phyloP scores from a whole-genome alignment of 2,113 vertebrate genomes.

The Ardeotis arabs region DNA sequence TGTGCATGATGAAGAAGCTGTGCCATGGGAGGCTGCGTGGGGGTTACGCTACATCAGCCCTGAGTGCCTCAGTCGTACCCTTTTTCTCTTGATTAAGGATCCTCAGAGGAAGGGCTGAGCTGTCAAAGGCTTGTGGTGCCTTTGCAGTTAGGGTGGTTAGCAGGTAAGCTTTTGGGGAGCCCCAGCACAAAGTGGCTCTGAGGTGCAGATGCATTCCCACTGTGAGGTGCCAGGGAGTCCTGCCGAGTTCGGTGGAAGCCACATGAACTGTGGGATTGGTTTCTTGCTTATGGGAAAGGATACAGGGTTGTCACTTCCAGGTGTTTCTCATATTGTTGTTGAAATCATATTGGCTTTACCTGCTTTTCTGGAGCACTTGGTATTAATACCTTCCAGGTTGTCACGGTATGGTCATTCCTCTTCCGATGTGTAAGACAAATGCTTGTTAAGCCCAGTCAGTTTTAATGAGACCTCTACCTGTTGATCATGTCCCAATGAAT shows the following conservation, averaged over 20 bases:
- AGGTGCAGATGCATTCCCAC: background rate
- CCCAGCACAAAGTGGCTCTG: background rate
- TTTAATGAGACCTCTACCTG: background rate
- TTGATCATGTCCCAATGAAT: background rate
- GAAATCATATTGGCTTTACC: background rate
- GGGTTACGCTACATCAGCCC: background rate
- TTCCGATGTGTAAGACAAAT: background rate
- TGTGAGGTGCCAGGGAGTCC: background rate
- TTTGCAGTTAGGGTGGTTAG: background rate
- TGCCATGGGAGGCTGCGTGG: background rate
- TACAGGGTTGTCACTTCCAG: background rate
- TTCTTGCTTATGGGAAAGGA: background rate
- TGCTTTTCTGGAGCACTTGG: background rate
- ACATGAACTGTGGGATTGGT: background rate
- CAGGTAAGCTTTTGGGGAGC: background rate
- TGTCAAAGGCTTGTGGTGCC: background rate
- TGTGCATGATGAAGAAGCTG: background rate
- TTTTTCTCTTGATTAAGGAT: background rate
- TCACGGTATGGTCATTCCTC: background rate
- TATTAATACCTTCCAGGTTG: background rate
- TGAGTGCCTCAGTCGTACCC: fast-evolving
- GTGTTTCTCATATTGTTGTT: background rate
- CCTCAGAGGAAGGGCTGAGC: background rate
- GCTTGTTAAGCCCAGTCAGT: background rate
- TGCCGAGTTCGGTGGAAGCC: background rate